Percentiles rank a stretch among this genome's conserved stretches.
phyloP scores from a whole-genome alignment of 2,797 vertebrate genomes.

The Delichon dasypus region DNA sequence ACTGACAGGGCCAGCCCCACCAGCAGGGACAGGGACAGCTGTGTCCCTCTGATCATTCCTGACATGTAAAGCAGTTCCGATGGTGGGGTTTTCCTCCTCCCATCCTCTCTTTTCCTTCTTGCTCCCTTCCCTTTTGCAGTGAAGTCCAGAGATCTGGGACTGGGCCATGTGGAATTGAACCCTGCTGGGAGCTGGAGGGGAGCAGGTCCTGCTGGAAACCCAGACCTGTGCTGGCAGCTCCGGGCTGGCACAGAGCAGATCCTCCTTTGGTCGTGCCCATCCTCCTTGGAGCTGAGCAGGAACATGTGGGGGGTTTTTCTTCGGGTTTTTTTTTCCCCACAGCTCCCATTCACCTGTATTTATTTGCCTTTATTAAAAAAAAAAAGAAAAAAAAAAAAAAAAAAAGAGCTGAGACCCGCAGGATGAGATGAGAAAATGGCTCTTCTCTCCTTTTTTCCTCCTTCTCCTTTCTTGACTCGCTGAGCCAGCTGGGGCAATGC shows the following conservation, averaged over 20 bases:
- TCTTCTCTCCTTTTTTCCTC: not conserved
- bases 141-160: not conserved
- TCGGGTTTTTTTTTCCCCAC: fast-evolving
- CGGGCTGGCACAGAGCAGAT: not conserved
- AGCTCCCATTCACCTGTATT: not conserved
- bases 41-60: not conserved
- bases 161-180: not conserved
- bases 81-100: not conserved
- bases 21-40: not conserved
- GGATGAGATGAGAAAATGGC: slow-evolving; percentile 6
- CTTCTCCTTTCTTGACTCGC: not conserved
- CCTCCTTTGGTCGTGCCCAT: not conserved
- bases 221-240: not conserved
- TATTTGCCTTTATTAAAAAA: not conserved
- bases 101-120: not conserved
- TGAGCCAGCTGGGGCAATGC: slow-evolving; percentile 75
- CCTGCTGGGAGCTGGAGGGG: not conserved
- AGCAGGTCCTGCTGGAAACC: not conserved
- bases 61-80: not conserved
- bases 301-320: no score
- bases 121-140: not conserved
- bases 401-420: not conserved
- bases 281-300: not conserved
- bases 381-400: not conserved
- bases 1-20: not conserved